These are phyloP conservation scores for Thalassarche chlororhynchos DNA, from an alignment of 2,113 vertebrate species.

Conservation along the genomic window DNA sequence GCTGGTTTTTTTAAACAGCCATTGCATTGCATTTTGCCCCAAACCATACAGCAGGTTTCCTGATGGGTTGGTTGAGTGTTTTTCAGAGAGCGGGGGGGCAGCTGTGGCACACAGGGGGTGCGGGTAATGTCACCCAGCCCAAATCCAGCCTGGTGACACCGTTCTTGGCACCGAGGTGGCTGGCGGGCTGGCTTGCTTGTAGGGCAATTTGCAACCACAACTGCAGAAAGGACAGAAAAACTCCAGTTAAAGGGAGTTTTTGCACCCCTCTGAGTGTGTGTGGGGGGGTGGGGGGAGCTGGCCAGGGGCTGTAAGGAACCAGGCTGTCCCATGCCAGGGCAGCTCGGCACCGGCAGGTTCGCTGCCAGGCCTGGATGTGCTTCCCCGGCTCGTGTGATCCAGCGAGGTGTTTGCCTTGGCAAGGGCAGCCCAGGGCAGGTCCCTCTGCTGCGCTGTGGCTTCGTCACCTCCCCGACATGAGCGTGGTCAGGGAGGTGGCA, in stretches of 20 bases:
- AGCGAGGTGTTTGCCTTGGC: background rate
- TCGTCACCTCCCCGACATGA: fast-evolving
- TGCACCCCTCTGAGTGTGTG: fast-evolving
- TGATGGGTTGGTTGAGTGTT: background rate
- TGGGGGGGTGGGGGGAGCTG: background rate
- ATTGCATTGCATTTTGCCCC: background rate
- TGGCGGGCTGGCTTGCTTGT: background rate
- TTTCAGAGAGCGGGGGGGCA: background rate
- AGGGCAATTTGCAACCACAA: background rate
- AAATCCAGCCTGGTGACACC: background rate
- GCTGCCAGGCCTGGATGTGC: background rate
- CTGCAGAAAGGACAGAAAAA: background rate
- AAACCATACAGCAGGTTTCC: background rate
- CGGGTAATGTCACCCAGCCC: background rate
- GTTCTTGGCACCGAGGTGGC: fast-evolving
- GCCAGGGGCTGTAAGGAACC: background rate
- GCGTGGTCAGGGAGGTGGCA: background rate
- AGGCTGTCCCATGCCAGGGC: background rate
- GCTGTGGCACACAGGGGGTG: fast-evolving
- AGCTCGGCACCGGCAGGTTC: background rate
- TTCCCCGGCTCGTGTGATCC: background rate
- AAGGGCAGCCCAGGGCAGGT: background rate
- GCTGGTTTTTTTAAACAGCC: background rate
- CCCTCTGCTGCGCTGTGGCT: background rate
- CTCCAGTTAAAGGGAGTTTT: fast-evolving